Percentiles rank a stretch among this genome's conserved stretches.
phyloP scores from a whole-genome alignment of 2,113 vertebrate species.

The Ia io region DNA sequence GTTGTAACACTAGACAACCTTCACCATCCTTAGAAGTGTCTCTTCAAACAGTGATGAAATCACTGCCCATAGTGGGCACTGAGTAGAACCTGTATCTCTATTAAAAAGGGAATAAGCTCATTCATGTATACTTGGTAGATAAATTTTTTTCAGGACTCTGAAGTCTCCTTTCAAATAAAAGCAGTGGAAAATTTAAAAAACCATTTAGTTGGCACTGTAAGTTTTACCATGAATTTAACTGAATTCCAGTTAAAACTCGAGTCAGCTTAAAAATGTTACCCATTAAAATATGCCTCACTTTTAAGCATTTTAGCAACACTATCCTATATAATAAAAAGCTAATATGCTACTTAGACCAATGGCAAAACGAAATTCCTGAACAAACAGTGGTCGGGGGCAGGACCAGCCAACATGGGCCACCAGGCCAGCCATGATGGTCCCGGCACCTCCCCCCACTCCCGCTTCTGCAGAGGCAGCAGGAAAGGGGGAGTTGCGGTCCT shows the following conservation, averaged over 20 bases:
- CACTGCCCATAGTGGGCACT: neutral
- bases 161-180: constrained; percentile 11
- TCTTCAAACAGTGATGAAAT: constrained; percentile 1
- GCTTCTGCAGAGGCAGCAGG: no score
- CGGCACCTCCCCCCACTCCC: no score
- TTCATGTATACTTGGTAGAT: neutral
- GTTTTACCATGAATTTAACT: constrained; percentile 4
- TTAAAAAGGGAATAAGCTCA: neutral
- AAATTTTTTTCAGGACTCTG: neutral
- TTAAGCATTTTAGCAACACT: neutral
- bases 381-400: no score
- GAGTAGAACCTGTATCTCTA: neutral
- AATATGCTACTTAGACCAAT: no score
- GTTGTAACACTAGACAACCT: neutral
- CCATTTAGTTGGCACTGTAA: neutral
- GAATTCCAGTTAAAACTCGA: neutral
- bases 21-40: neutral
- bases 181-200: neutral
- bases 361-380: no score
- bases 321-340: no score
- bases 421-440: no score
- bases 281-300: neutral
- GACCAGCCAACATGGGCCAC: no score
- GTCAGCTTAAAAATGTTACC: neutral
- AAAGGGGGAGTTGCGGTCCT: no score